phyloP scores from a whole-genome alignment of 1,140 invertebrate species.

The Amphibalanus amphitrite region DNA sequence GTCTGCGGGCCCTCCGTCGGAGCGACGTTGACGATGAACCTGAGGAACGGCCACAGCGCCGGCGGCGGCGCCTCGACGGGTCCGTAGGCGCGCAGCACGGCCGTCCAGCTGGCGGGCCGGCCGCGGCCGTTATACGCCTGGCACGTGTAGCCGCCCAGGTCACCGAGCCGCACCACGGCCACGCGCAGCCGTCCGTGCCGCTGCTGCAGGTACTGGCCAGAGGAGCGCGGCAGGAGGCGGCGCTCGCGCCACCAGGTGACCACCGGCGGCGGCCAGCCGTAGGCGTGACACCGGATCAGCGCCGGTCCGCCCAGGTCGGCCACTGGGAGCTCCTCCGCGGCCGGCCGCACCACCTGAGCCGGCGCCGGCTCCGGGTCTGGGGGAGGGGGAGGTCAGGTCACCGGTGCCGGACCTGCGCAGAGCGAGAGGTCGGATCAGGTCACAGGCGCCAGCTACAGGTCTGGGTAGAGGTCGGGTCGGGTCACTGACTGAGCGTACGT shows the following conservation, averaged over 20 bases:
- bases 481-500: too few relatives aligned
- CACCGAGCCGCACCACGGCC: conserved; percentile 43
- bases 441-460: too few relatives aligned
- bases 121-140: conserved; percentile 68
- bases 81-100: conserved; percentile 48
- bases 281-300: conserved; percentile 58
- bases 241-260: conserved; percentile 79
- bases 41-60: too few relatives aligned
- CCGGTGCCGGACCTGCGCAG: too few relatives aligned
- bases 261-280: conserved; percentile 57
- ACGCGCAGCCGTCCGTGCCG: conserved; percentile 55
- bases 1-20: too few relatives aligned
- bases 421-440: too few relatives aligned
- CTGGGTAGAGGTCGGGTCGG: too few relatives aligned
- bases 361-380: conserved; percentile 28
- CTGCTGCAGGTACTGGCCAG: conserved; percentile 49
- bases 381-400: neutral
- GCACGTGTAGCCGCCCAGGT: conserved; percentile 60
- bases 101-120: conserved; percentile 50
- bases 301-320: conserved; percentile 50
- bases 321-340: conserved; percentile 26
- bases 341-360: conserved; percentile 25
- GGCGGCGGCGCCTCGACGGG: conserved; percentile 28
- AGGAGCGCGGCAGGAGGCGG: conserved; percentile 47
- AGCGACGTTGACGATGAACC: too few relatives aligned